A percentile compares a stretch with the other conserved stretches of the same genome.
Conservation (phyloP, 2,113 vertebrate genomes). For the Poecile atricapillus region DNA sequence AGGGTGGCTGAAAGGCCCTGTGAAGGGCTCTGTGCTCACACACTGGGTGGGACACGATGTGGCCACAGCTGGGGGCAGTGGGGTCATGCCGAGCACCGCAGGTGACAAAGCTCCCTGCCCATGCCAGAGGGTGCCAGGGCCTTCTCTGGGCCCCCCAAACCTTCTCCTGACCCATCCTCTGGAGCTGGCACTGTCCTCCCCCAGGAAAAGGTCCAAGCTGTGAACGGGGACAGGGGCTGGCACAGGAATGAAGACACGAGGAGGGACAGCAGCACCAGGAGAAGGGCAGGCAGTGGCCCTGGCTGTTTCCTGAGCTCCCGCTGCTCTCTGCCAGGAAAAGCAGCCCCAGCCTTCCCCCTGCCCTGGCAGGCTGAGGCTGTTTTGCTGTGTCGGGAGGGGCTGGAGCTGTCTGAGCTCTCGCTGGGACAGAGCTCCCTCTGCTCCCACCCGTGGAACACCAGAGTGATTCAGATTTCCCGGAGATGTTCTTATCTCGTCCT, state of each 20-base stretch:
- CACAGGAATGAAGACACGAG: too few species aligned
- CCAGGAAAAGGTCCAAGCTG: not conserved
- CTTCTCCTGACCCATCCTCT: not conserved
- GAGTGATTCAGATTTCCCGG: constrained; percentile 24
- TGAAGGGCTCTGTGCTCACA: not conserved
- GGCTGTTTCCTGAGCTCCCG: not conserved
- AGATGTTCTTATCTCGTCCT: constrained; percentile 25
- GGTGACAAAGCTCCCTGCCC: not conserved
- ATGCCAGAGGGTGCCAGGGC: accelerated
- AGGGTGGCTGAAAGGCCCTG: too few species aligned
- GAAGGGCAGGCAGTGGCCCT: not conserved
- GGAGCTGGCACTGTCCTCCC: not conserved
- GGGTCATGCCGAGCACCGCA: accelerated
- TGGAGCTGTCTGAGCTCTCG: not conserved
- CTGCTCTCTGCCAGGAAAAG: not conserved
- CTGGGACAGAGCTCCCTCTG: accelerated
- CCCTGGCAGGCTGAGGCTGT: not conserved
- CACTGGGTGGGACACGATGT: not conserved
- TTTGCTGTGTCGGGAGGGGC: not conserved
- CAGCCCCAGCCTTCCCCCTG: not conserved
- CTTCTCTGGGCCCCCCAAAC: not conserved
- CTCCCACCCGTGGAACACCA: not conserved
- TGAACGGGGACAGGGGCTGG: not conserved
- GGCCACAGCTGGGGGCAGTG: too few species aligned
- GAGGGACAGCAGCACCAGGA: not conserved